Evolutionary conservation across 2,113 vertebrate genomes (phyloP).

Genomic region (Eolophus roseicapilla): DNA sequence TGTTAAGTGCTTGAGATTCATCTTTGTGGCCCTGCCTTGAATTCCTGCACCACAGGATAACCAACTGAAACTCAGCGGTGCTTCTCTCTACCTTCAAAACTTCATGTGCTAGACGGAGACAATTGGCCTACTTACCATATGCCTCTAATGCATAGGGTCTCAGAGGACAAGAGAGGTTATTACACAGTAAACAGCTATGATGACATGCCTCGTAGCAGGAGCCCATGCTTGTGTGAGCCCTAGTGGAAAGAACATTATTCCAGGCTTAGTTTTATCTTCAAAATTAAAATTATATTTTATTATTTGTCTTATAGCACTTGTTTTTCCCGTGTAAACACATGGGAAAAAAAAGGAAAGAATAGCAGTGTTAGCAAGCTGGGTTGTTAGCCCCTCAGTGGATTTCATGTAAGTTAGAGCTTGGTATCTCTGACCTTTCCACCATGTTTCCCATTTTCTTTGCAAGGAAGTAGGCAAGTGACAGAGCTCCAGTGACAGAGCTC

Average conservation of each 20-base stretch:
- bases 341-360: not conserved
- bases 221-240: not conserved
- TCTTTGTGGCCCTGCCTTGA: not conserved
- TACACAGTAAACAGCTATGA: not conserved
- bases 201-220: not conserved
- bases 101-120: not conserved
- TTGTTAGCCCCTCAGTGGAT: not conserved
- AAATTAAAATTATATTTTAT: not conserved
- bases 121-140: not conserved
- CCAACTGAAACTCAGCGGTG: fast-evolving
- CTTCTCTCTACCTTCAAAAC: not conserved
- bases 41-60: not conserved
- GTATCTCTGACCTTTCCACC: not conserved
- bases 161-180: not conserved
- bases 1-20: not conserved
- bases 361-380: not conserved
- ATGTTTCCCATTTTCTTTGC: not conserved
- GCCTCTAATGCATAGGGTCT: not conserved
- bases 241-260: not conserved
- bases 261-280: not conserved
- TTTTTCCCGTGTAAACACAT: not conserved
- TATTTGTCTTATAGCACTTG: not conserved
- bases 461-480: not conserved
- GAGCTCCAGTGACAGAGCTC: not conserved
- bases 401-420: not conserved